Percentiles rank a stretch among this genome's conserved stretches.
Evolutionary conservation across 2,888 invertebrate species (phyloP).

Genomic region (Pantelozetes paolii): DNA sequence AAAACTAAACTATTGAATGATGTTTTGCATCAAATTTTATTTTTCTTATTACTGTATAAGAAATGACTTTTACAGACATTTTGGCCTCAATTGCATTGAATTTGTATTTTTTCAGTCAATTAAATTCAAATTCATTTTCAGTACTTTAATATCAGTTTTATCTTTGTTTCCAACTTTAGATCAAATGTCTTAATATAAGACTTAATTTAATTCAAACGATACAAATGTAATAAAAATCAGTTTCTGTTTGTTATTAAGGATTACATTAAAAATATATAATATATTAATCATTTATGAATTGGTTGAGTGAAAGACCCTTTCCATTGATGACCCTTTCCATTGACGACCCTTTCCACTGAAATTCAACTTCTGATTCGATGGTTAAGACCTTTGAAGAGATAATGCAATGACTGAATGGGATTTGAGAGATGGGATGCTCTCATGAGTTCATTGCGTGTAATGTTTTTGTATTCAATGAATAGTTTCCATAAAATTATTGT

Average conservation of each 20-base stretch:
- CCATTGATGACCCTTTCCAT: no score
- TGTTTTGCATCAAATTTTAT: not conserved
- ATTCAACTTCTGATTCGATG: not conserved
- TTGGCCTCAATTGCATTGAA: not conserved
- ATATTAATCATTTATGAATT: no score
- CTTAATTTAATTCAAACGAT: no score
- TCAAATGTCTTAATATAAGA: not conserved
- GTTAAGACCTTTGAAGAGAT: conserved; percentile 5
- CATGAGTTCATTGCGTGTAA: conserved; percentile 1
- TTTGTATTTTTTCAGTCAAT: conserved; percentile 25
- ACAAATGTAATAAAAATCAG: no score
- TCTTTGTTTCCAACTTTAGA: not conserved
- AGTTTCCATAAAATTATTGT: not conserved
- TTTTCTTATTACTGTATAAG: not conserved
- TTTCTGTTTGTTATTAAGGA: no score
- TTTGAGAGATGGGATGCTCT: not conserved
- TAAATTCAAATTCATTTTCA: conserved; percentile 12
- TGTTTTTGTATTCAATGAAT: conserved; percentile 10
- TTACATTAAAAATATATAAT: no score
- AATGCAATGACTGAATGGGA: not conserved
- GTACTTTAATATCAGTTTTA: not conserved
- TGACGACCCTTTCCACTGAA: no score
- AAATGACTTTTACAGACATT: not conserved
- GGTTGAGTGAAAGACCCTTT: no score
- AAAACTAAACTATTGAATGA: conserved; percentile 2